Evolutionary conservation across 2,113 vertebrate genomes (phyloP), one percentile per base, ranked within the genome.

Genomic region (Oncorhynchus kisutch): DNA sequence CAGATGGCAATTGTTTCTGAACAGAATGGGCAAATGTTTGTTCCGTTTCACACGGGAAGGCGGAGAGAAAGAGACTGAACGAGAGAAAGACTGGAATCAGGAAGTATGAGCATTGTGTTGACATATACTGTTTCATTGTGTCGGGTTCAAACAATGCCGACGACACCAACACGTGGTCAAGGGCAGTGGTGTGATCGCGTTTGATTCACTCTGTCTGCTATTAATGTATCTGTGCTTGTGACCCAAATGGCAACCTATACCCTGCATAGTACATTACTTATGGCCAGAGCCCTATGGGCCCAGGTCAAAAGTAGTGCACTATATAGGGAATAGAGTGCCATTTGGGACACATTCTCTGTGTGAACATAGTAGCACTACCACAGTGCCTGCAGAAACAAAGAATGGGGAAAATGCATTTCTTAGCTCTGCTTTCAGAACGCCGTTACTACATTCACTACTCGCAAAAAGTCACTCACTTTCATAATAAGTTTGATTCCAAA

Each of bases 401-500:
- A 59, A 72, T 16, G 71, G 4, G 31, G 34, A 73, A 71, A 66
- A 48, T 39, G 27, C 31, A n/a, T 75, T 72, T 60, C 66, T 4
- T 70, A 34, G 79, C 4, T 68, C 76, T 74, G 73, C 72, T 67
- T 83, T 78, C 48, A 79, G 75, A 80, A 91, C 76, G 77, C 66
- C 39, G 71, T 78, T 60, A 39, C 67, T 31, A 65, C 49, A 4
- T 54, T 79, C 57, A 31, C 29, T 20, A 12, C 76, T 76, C 70
- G 13, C 49, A 51, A 71, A 74, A 81, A 89, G 87, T 89, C 78
- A 67, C 72, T 89, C 83, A 79, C 79, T 83, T 86, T 86, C 78
- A 73, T 80, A 76, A 85, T 81, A 81, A 84, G 87, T 91, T 88
- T 89, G 88, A 92, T 92, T 92, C 87, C 76, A 83, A 81, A 77